These are phyloP conservation scores for Cinara cedri DNA, from an alignment of 2,888 invertebrate species.

Conservation along the genomic window DNA sequence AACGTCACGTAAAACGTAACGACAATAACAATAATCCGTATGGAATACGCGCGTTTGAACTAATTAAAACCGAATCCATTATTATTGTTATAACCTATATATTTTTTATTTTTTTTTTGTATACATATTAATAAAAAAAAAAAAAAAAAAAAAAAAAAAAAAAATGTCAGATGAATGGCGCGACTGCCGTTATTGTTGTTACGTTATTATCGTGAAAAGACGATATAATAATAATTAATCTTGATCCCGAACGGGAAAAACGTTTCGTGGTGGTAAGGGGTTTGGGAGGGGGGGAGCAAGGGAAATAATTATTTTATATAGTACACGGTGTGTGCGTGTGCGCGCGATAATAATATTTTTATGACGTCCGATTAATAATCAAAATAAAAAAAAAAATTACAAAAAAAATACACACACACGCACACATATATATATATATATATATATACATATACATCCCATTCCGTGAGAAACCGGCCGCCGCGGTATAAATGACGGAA, in stretches of 20 bases:
- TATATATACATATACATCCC: too few species aligned
- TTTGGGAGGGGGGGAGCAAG: background rate
- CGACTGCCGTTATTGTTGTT: too few species aligned
- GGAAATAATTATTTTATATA: conserved; percentile 17
- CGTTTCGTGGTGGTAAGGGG: too few species aligned
- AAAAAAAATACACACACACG: too few species aligned
- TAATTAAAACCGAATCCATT: conserved; percentile 8
- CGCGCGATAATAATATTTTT: conserved; percentile 38
- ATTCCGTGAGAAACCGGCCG: conserved; percentile 39
- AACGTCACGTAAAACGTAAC: too few species aligned
- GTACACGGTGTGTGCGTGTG: background rate
- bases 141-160: background rate
- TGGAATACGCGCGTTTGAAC: background rate
- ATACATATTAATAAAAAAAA: too few species aligned
- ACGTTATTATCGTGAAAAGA: background rate
- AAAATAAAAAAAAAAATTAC: background rate
- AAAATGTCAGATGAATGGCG: conserved; percentile 2
- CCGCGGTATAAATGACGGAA: conserved; percentile 22
- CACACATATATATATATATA: too few species aligned
- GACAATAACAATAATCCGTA: too few species aligned
- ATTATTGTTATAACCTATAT: background rate
- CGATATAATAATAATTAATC: conserved; percentile 45
- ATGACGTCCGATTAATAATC: conserved; percentile 46
- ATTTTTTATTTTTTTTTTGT: background rate
- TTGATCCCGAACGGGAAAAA: conserved; percentile 33